phyloP scores from a whole-genome alignment of 1,140 invertebrate species.

The Paraescarpia echinospica region DNA sequence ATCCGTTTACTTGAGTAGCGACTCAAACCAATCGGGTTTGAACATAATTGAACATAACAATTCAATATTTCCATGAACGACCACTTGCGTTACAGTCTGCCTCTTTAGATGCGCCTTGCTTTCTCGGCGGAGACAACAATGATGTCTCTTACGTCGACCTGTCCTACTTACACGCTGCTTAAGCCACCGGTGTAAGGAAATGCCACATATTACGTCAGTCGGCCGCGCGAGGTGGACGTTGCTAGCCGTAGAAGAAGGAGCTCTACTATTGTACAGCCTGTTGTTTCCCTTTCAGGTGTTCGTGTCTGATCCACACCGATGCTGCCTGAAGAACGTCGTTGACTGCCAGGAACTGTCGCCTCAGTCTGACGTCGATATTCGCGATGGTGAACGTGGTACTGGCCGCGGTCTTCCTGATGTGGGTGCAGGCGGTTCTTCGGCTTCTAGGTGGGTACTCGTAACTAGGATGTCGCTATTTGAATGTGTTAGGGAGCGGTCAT shows the following conservation, averaged over 20 bases:
- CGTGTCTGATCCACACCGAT: not conserved
- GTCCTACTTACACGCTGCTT: not conserved
- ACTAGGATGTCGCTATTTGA: not conserved
- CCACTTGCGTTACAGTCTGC: not conserved
- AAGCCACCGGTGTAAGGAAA: not conserved
- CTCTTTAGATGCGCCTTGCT: not conserved
- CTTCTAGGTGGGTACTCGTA: not conserved
- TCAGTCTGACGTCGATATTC: not conserved
- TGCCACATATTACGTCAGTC: not conserved
- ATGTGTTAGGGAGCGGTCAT: too few species aligned
- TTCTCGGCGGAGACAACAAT: too few species aligned
- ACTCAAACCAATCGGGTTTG: not conserved
- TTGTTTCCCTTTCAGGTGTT: not conserved
- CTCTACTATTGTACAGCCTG: not conserved
- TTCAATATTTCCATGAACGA: not conserved
- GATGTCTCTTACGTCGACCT: not conserved
- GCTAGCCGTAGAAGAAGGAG: not conserved
- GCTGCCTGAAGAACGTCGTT: not conserved
- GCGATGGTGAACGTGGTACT: not conserved
- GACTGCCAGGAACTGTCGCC: not conserved
- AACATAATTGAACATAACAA: not conserved
- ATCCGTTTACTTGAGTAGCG: not conserved
- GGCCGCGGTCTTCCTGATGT: not conserved
- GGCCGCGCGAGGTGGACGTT: too few species aligned
- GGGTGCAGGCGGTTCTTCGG: not conserved